phyloP scores from a whole-genome alignment of 2,113 vertebrate species.

The Chloropsis hardwickii region DNA sequence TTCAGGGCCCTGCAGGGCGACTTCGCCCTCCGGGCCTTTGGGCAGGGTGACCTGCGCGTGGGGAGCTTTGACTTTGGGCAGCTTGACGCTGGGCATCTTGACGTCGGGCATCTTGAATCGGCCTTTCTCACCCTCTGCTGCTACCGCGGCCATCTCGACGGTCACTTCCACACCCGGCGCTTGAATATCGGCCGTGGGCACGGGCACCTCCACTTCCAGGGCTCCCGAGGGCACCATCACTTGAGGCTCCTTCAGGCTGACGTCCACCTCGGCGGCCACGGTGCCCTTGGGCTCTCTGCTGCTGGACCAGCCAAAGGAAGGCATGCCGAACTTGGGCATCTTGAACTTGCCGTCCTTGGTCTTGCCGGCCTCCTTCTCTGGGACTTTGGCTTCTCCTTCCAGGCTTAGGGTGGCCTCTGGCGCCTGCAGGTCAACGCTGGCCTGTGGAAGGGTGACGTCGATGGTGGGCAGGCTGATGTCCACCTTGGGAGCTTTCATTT shows the following conservation, averaged over 20 bases:
- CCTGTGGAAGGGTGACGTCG: not conserved
- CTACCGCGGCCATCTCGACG: too few species aligned
- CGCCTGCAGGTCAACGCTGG: fast-evolving
- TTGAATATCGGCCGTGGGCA: too few species aligned
- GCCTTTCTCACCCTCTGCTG: too few species aligned
- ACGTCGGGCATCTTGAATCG: too few species aligned
- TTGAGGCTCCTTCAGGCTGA: not conserved
- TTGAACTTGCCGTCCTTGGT: slow-evolving; percentile 17
- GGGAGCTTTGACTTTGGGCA: too few species aligned
- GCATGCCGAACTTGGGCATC: not conserved
- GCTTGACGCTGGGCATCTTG: too few species aligned
- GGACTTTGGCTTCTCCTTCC: fast-evolving
- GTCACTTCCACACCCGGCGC: too few species aligned
- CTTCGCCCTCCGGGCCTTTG: not conserved
- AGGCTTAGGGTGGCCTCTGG: fast-evolving
- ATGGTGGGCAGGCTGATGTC: not conserved
- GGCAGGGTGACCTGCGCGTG: not conserved
- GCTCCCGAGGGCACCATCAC: fast-evolving
- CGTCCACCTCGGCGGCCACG: not conserved
- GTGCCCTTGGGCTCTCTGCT: not conserved
- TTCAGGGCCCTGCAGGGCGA: not conserved
- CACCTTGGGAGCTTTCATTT: not conserved
- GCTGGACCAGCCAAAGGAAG: too few species aligned
- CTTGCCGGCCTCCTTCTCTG: not conserved
- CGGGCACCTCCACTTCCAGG: too few species aligned